These are phyloP conservation scores for Melitaea cinxia DNA, from an alignment of 1,140 invertebrate genomes.

Conservation along the genomic window DNA sequence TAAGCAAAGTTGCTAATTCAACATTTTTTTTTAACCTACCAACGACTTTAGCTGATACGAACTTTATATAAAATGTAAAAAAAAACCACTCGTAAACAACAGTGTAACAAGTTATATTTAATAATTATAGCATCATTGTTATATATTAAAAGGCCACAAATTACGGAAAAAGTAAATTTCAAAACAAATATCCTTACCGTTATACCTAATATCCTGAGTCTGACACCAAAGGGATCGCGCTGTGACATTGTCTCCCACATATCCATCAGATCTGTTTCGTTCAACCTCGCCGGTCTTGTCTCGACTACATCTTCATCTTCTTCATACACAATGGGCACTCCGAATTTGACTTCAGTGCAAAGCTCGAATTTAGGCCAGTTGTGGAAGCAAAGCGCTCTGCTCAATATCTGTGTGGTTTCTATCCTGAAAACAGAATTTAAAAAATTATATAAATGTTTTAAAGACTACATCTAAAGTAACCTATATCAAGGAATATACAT, in stretches of 20 bases:
- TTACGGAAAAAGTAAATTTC: not conserved
- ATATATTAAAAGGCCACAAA: too few species aligned
- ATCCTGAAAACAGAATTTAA: conserved; percentile 51
- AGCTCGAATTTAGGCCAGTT: conserved; percentile 64
- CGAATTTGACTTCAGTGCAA: conserved; percentile 61
- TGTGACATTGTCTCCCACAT: conserved; percentile 63
- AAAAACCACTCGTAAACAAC: too few species aligned
- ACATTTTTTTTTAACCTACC: too few species aligned
- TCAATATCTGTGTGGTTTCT: conserved; percentile 56
- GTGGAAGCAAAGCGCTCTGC: conserved; percentile 56
- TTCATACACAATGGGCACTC: conserved; percentile 55
- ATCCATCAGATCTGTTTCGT: conserved; percentile 47
- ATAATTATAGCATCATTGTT: too few species aligned
- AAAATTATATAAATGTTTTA: not conserved
- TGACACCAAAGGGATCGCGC: conserved; percentile 47
- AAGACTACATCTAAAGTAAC: too few species aligned
- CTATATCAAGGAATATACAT: too few species aligned
- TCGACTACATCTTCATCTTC: conserved; percentile 38
- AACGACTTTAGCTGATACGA: too few species aligned
- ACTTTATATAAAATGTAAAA: too few species aligned
- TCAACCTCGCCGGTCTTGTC: conserved; percentile 41
- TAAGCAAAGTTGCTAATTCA: too few species aligned
- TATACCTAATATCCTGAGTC: conserved; percentile 52
- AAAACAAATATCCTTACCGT: conserved; percentile 34
- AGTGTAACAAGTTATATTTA: too few species aligned